Percentiles rank a stretch among this genome's conserved stretches.
Conservation (phyloP, 2,797 vertebrate species). For the Alectoris magna region DNA sequence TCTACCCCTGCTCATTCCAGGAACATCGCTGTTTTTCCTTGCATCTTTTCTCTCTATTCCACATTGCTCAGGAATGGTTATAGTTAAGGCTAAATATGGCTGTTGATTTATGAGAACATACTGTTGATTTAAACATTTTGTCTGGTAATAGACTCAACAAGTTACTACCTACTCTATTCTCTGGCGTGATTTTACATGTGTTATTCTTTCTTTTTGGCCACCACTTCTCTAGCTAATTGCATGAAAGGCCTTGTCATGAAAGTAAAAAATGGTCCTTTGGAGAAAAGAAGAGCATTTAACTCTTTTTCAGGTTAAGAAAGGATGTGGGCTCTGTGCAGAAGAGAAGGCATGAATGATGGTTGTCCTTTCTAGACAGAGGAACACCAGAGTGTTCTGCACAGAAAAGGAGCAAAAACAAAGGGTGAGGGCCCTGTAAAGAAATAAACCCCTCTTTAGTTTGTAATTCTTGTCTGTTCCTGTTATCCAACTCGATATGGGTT, state of each 20-base stretch:
- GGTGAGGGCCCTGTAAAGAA: neutral
- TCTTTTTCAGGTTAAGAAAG: constrained; percentile 38
- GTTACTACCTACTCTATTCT: constrained; percentile 47
- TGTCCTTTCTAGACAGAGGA: neutral
- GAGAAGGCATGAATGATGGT: constrained; percentile 11
- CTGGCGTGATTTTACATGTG: constrained; percentile 9
- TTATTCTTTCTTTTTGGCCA: constrained; percentile 53
- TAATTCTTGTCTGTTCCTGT: neutral
- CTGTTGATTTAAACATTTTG: constrained; percentile 44
- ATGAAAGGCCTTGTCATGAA: constrained; percentile 51
- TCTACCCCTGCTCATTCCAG: neutral
- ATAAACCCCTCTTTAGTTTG: neutral
- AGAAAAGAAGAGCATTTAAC: constrained; percentile 26
- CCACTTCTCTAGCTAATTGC: constrained; percentile 52
- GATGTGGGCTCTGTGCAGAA: constrained; percentile 19
- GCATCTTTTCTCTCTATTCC: neutral
- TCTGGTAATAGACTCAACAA: constrained; percentile 67
- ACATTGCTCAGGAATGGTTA: constrained; percentile 12
- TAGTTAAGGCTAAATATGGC: constrained; percentile 31
- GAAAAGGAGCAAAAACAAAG: neutral
- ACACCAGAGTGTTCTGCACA: neutral
- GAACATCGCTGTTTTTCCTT: neutral
- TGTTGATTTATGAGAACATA: constrained; percentile 53
- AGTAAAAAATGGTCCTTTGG: constrained; percentile 34
- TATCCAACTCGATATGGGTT: neutral